Evolutionary conservation across 1,140 invertebrate genomes (phyloP).

Genomic region (Reticulitermes speratus): DNA sequence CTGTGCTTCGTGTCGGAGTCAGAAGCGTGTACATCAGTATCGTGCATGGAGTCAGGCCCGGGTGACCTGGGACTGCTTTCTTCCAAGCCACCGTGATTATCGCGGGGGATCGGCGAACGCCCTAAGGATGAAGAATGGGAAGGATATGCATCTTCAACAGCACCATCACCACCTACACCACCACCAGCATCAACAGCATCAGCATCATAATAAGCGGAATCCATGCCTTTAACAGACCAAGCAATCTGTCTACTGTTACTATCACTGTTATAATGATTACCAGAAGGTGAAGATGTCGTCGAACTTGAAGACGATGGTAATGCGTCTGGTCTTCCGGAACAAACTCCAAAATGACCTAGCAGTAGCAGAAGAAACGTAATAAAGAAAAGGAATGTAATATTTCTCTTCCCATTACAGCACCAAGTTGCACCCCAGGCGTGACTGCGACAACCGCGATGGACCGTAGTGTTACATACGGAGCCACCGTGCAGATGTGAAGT

Average conservation of each 20-base stretch:
- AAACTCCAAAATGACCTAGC: not conserved
- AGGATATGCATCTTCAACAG: not conserved
- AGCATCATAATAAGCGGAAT: not conserved
- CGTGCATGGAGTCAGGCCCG: not conserved
- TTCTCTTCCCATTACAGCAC: not conserved
- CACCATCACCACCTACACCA: not conserved
- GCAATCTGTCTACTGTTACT: not conserved
- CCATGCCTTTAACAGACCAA: conserved; percentile 2
- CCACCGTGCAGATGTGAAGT: not conserved
- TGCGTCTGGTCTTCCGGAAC: not conserved
- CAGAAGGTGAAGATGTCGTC: not conserved
- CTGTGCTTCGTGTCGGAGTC: not conserved
- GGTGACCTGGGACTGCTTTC: not conserved
- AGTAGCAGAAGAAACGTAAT: not conserved
- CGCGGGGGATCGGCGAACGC: not conserved
- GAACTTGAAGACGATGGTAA: not conserved
- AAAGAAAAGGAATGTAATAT: not conserved
- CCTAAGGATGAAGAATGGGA: conserved; percentile 10
- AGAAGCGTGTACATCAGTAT: not conserved
- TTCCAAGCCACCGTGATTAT: not conserved
- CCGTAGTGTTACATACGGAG: not conserved
- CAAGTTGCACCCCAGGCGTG: not conserved
- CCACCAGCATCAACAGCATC: not conserved
- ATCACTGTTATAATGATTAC: not conserved
- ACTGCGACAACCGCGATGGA: not conserved